These are phyloP conservation scores for Eulemur rufifrons DNA, from an alignment of 2,113 vertebrate genomes.

Conservation along the genomic window DNA sequence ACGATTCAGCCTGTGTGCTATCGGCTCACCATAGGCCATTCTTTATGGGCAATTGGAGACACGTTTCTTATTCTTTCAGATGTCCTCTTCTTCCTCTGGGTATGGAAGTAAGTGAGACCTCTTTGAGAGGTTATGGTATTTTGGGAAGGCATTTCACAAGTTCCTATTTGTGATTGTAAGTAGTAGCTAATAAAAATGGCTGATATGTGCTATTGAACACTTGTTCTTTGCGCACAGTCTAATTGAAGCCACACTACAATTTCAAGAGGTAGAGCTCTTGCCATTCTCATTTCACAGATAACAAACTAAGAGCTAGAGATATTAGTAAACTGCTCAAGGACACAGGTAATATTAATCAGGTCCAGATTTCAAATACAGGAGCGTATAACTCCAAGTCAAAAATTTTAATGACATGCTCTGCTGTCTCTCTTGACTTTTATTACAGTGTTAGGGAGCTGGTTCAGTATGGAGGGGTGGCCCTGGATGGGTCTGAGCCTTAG, in stretches of 20 bases:
- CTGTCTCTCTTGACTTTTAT: background rate
- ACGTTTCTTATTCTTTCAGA: background rate
- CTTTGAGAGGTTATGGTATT: background rate
- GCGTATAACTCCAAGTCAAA: background rate
- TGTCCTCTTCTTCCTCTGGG: background rate
- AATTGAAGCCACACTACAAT: background rate
- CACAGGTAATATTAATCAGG: background rate
- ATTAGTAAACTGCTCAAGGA: background rate
- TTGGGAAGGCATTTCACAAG: background rate
- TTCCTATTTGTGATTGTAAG: background rate
- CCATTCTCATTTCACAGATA: background rate
- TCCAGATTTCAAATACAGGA: background rate
- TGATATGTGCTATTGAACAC: background rate
- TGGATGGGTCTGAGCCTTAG: background rate
- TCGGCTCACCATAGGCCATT: rapidly evolving
- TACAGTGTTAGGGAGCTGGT: background rate
- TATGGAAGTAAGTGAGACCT: background rate
- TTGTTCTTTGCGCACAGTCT: background rate
- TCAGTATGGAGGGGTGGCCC: no score
- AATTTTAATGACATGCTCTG: background rate
- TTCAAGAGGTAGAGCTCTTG: background rate
- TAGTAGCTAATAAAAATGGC: background rate
- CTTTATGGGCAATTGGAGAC: background rate
- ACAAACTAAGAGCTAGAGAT: background rate
- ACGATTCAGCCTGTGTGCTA: background rate